Evolutionary conservation across 2,797 vertebrate genomes (phyloP).

Genomic region (Enteromius argenteus): DNA sequence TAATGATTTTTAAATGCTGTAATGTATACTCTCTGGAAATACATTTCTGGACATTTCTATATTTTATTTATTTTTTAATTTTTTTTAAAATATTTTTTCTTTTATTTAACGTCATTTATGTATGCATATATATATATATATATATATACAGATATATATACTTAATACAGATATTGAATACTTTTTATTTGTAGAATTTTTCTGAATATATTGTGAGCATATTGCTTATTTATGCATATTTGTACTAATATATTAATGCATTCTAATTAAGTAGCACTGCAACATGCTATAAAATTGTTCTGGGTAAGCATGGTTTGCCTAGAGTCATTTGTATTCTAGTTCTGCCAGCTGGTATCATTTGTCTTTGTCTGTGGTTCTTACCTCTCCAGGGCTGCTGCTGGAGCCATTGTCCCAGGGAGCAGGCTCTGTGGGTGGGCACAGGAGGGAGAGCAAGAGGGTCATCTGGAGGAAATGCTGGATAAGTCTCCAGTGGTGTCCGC

Average conservation of each 20-base stretch:
- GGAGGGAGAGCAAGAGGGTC: conserved; percentile 61
- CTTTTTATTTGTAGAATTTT: not conserved
- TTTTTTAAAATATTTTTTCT: not conserved
- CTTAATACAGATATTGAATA: not conserved
- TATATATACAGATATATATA: not conserved
- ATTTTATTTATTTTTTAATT: too few relatives aligned
- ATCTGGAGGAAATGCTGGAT: conserved; percentile 65
- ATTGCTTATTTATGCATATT: not conserved
- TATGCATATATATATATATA: not conserved
- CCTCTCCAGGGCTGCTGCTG: conserved; percentile 61
- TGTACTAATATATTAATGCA: not conserved
- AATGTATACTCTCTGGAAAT: not conserved
- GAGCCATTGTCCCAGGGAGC: conserved; percentile 58
- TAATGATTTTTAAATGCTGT: not conserved
- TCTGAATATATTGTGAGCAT: not conserved
- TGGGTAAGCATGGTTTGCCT: not conserved
- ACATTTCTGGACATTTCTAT: not conserved
- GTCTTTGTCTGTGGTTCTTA: conserved; percentile 62
- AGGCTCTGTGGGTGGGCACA: conserved; percentile 64
- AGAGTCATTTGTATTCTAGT: not conserved
- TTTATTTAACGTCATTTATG: not conserved
- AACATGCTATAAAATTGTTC: not conserved
- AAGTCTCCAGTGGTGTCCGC: conserved; percentile 60
- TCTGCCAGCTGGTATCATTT: not conserved
- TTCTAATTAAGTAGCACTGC: not conserved